Base-by-base conservation (phyloP, 2,113 vertebrate species). In the Pachypanchax playfairii region DNA sequence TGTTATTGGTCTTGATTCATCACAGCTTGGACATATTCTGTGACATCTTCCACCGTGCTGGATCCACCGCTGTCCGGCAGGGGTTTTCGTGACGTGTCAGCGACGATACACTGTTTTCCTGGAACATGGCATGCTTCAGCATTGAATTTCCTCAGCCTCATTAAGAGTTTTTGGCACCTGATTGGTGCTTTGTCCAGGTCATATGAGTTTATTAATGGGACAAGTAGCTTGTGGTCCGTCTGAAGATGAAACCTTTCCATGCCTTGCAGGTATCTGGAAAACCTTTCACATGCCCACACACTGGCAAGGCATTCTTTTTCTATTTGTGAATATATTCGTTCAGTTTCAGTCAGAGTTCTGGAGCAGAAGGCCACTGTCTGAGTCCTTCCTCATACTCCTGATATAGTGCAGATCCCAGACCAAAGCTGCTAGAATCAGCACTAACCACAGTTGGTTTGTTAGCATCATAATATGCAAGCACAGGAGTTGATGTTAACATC, bases 301-400 rank as follows among this genome's bases (percentile, higher is more conserved):
- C 52, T 39, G 3, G 33, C 20, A 8, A 55, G 52, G 35, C 52
- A 55, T 25, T 55, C 52, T n/a, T 55, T 39, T n/a, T 55, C 52
- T 4, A 56, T 56, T 8, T 56, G 53, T 0, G 36, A 56, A 13
- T 56, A 56, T 4, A 21, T 5, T 12, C 10, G 21, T 3, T 56
- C 22, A 5, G 36, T 41, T 24, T 56, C 53, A 4, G 35, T 58
- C 12, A 44, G 12, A 13, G 25, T 58, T 2, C 39, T 20, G 7
- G 17, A 58, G 4, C 39, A 44, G 15, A 21, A 58, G 25, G 39
- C 41, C 9, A 57, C 54, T 1, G 54, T 12, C 39, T 3, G 31
- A 43, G 39, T 18, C 38, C 38, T 13, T 57, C 35, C 11, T 36
- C 4, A 2, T 44, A 24, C 14, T 31, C 26, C 17, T 41, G n/a